Conservation (phyloP, 2,888 invertebrate species). For the Drosophila paramelanica region DNA sequence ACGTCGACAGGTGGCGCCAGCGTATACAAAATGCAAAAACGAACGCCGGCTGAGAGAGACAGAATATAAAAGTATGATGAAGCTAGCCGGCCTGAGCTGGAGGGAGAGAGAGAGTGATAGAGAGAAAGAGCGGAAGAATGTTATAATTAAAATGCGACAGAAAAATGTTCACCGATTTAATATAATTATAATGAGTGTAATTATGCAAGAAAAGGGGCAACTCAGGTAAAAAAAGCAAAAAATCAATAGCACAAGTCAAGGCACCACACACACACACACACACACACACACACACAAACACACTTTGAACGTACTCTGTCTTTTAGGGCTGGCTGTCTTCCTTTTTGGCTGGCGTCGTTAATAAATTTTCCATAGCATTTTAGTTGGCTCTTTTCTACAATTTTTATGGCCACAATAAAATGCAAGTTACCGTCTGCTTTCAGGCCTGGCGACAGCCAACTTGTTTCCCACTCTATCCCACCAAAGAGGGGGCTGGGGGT, state of each 20-base stretch:
- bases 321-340: conserved; percentile 49
- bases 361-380: conserved; percentile 62
- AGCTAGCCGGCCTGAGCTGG: too few relatives aligned
- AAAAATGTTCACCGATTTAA: conserved; percentile 64
- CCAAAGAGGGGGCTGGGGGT: background rate
- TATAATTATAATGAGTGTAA: conserved; percentile 75
- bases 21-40: conserved; percentile 28
- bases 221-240: conserved; percentile 29
- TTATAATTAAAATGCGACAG: conserved; percentile 68
- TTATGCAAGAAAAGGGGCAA: conserved; percentile 52
- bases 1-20: conserved; percentile 61
- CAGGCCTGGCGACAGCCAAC: conserved; percentile 39
- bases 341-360: conserved; percentile 54
- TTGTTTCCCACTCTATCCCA: conserved; percentile 2
- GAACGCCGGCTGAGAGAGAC: conserved; percentile 1
- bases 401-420: conserved; percentile 63
- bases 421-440: conserved; percentile 50
- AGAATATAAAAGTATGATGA: background rate
- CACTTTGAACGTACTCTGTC: conserved; percentile 24
- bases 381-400: conserved; percentile 59
- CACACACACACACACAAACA: conserved; percentile 6
- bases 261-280: conserved; percentile 22
- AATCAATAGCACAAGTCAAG: conserved; percentile 59
- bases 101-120: background rate
- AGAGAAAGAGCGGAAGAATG: background rate